Base-by-base conservation (phyloP, 2,888 invertebrate genomes). In the Malthinus seriepunctatus region DNA sequence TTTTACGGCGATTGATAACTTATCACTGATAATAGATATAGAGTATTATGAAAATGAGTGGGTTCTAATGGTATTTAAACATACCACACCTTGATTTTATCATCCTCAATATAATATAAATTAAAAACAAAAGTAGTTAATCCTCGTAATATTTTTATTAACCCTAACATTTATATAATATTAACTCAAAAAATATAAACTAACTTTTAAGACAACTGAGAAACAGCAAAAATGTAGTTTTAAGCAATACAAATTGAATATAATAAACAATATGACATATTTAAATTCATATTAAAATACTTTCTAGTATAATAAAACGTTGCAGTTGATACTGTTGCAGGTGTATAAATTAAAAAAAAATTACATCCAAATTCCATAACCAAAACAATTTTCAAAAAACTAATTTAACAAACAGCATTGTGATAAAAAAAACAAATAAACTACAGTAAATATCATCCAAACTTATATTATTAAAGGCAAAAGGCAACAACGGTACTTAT, bases 121-220 rank as follows among this genome's bases (percentile, higher is more conserved):
- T 23, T 3, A 23, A 23, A 23, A 23, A 23, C 8, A 37, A 9
- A 37, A 37, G 9, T n/a, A 11, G 37, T 14, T 23, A 14, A 42
- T 42, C 39, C 39, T 42, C 23, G 39, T 42, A 42, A 66, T 65
- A 63, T 64, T 66, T 60, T 68, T 68, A 64, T 65, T 68, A 65
- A 62, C 65, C 68, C 68, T 67, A 67, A 65, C 63, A 57, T 42
- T 42, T 66, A 68, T 66, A 68, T 61, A 56, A 60, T 60, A 60
- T 60, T 55, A 60, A 54, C 53, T 61, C 56, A 57, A 57, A 60
- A 60, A 56, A 60, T 51, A 52, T 52, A 56, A 48, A 61, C 54
- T 61, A 61, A 61, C 45, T 51, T 61, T 47, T 42, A 57, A 55
- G 56, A 57, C 47, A 57, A 58, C 47, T 52, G 47, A 54, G 48